A percentile compares a stretch with the other conserved stretches of the same genome.
Conservation (phyloP, 2,888 invertebrate genomes). For the Mesochorus sp. region DNA sequence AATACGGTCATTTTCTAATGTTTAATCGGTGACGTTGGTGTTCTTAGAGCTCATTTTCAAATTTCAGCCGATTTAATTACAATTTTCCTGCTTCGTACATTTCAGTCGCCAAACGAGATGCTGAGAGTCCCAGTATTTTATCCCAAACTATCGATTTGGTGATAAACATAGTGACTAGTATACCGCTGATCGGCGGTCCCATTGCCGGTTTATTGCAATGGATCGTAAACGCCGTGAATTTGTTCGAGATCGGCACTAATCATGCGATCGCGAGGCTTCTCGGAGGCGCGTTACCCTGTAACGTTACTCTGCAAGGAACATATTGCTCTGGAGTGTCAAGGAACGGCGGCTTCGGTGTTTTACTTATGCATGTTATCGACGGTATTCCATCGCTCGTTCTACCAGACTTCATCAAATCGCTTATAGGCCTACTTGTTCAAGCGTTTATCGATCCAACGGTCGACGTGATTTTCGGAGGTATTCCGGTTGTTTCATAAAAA, state of each 20-base stretch:
- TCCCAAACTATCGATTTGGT: background rate
- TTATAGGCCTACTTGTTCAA: conserved; percentile 16
- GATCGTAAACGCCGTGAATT: conserved; percentile 21
- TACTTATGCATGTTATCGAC: conserved; percentile 43
- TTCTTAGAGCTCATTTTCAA: no score
- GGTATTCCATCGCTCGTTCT: conserved; percentile 52
- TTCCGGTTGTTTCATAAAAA: conserved; percentile 3
- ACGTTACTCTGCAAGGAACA: conserved; percentile 22
- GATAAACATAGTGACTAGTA: background rate
- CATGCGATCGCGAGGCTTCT: conserved; percentile 61
- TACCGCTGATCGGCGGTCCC: conserved; percentile 57
- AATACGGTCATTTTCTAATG: background rate
- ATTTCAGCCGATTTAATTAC: no score
- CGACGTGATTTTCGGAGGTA: conserved; percentile 64
- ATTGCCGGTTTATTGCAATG: background rate
- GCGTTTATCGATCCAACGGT: conserved; percentile 47
- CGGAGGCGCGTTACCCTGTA: conserved; percentile 67
- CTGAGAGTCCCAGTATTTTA: background rate
- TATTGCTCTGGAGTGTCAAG: conserved; percentile 61
- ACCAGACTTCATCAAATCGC: conserved; percentile 40
- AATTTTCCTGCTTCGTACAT: background rate
- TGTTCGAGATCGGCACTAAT: conserved; percentile 57
- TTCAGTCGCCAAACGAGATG: conserved; percentile 53
- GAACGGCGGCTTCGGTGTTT: conserved; percentile 50
- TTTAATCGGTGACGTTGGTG: no score